phyloP scores from a whole-genome alignment of 2,888 invertebrate genomes.

The Iselma pallidipennis region DNA sequence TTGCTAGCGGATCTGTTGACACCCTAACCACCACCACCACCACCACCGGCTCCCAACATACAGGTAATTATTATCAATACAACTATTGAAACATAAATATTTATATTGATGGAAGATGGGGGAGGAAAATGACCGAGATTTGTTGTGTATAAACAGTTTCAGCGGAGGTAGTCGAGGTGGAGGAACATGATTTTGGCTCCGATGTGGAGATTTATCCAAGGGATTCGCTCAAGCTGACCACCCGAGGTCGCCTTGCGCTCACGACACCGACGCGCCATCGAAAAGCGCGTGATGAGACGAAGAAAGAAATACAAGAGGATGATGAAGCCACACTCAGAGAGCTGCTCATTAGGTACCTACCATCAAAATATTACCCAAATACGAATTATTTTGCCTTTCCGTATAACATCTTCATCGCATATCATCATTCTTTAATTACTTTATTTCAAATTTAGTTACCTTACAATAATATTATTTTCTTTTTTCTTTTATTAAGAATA shows the following conservation, averaged over 20 bases:
- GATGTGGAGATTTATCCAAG: constrained; percentile 49
- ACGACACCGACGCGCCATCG: constrained; percentile 43
- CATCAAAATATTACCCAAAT: background rate
- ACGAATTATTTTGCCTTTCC: background rate
- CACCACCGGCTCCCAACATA: constrained; percentile 51
- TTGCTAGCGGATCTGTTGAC: constrained; percentile 50
- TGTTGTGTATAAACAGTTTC: constrained; percentile 41
- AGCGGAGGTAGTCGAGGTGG: constrained; percentile 57
- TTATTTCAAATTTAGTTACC: constrained; percentile 1
- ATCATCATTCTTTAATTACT: background rate
- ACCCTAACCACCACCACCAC: constrained; percentile 50
- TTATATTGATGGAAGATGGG: background rate
- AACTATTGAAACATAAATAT: too few species aligned
- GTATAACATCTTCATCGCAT: constrained; percentile 12
- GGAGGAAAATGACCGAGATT: too few species aligned
- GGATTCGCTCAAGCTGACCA: constrained; percentile 58
- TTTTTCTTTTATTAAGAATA: background rate
- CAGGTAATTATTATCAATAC: constrained; percentile 42
- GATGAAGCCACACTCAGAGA: constrained; percentile 94
- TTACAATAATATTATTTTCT: constrained; percentile 3
- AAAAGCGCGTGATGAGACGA: constrained; percentile 75
- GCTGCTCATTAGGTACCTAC: constrained; percentile 82
- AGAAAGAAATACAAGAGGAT: constrained; percentile 72
- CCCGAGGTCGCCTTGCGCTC: constrained; percentile 54
- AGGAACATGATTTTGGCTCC: constrained; percentile 55